Evolutionary conservation across 2,113 vertebrate species (phyloP), one percentile per base, ranked within the genome.

Genomic region (Eptesicus fuscus): DNA sequence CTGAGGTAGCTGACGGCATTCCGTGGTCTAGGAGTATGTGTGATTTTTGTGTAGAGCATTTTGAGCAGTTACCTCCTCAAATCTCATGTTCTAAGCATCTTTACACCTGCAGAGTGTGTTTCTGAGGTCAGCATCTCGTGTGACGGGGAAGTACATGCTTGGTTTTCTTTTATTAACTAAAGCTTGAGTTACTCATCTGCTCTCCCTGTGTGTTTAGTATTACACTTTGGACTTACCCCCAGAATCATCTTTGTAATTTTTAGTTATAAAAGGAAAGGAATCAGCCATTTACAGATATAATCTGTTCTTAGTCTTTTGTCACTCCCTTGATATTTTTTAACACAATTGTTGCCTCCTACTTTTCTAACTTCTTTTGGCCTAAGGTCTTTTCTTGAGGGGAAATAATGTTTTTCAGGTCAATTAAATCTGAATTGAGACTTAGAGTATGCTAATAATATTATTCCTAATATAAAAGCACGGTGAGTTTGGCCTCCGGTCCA

Each of bases 191-290:
- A 61, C 22, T 84, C 17, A 56, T 79, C 61, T 84, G 35, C 53
- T 44, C 40, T 83, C 61, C 13, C 22, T 76, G 0, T 70, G 32
- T 88, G 44, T 71, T 83, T 63, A 28, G 17, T 83, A 37, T 83
- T 44, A 88, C 4, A 88, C 51, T 47, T 89, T 59, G 92, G 74
- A 63, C 23, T 90, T 94, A 32, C 3, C 53, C 77, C 16, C 28
- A 63, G 17, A 84, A 17, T 93, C 35, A 25, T 77, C 85, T n/a
- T 95, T 79, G 37, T 71, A 59, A 74, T 89, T 77, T 94, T 93
- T 93, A 82, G 20, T 92, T 90, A 49, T 76, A 70, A 76, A 88
- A 76, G n/a, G 61, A 85, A 85, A 76, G 7, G 14, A 74, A 70
- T 85, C 35, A 47, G 37, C 37, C 63, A 28, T 92, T 88, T 93